Conservation (phyloP, 2,888 invertebrate species). For the Sepioteuthis lessoniana region DNA sequence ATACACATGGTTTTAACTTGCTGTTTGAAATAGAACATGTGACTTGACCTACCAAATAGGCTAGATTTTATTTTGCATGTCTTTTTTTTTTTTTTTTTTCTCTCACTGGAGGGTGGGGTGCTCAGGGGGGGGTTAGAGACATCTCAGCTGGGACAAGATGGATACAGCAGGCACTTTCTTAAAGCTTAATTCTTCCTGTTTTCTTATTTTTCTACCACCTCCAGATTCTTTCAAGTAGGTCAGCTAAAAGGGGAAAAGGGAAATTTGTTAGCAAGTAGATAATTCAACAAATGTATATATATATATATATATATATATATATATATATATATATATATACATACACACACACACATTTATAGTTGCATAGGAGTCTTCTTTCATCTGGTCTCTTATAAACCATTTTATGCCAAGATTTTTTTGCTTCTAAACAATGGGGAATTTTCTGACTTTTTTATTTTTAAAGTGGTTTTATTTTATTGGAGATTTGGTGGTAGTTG, state of each 20-base stretch:
- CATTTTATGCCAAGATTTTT: no score
- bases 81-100: not conserved
- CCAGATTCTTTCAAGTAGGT: slow-evolving; percentile 20
- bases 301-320: no score
- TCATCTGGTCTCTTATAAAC: not conserved
- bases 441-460: not conserved
- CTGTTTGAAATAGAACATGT: not conserved
- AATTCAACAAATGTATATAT: not conserved
- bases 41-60: not conserved
- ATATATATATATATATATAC: not conserved
- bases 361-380: not conserved
- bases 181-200: not conserved
- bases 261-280: not conserved
- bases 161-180: not conserved
- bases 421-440: not conserved
- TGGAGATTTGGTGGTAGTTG: not conserved
- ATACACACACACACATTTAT: no score
- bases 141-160: not conserved
- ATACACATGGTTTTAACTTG: not conserved
- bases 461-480: not conserved
- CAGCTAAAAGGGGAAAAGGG: not conserved
- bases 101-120: no score
- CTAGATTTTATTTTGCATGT: not conserved
- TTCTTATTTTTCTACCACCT: not conserved
- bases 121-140: no score